Percentiles rank a stretch among this genome's conserved stretches.
phyloP scores from a whole-genome alignment of 1,140 invertebrate genomes.

The Drosophila funebris region DNA sequence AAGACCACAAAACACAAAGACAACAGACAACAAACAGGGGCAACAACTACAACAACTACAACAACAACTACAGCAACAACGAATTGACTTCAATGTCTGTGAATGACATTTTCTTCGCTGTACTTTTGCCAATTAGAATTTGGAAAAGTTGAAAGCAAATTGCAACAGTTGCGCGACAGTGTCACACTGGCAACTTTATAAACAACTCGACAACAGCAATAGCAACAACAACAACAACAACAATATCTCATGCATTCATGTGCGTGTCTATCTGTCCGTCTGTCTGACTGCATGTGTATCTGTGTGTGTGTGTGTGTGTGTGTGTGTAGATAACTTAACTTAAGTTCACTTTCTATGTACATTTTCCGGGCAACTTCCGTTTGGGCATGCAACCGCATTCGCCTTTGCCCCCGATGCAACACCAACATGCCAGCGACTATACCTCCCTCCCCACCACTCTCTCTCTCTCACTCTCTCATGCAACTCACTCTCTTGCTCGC shows the following conservation, averaged over 20 bases:
- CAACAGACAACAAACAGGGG: background rate
- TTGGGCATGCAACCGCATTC: constrained; percentile 46
- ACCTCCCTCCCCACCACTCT: background rate
- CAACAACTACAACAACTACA: background rate
- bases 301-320: constrained; percentile 13
- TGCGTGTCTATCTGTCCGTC: constrained; percentile 1
- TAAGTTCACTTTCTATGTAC: constrained; percentile 49
- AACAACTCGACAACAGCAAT: constrained; percentile 24
- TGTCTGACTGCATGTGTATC: background rate
- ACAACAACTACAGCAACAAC: background rate
- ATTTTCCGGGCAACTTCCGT: constrained; percentile 54
- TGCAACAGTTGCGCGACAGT: constrained; percentile 50
- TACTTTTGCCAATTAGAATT: constrained; percentile 55
- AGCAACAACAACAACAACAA: constrained; percentile 4
- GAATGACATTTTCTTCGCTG: constrained; percentile 44
- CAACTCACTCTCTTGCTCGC: background rate
- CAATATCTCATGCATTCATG: constrained; percentile 15
- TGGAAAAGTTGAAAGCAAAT: constrained; percentile 48
- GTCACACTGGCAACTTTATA: constrained; percentile 49
- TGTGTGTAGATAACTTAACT: constrained; percentile 49
- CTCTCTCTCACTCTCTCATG: background rate
- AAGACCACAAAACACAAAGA: constrained; percentile 23
- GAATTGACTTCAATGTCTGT: constrained; percentile 29
- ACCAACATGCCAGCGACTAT: background rate
- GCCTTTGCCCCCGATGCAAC: constrained; percentile 29